These are phyloP conservation scores for Myiozetetes cayanensis DNA, from an alignment of 2,113 vertebrate species.

Conservation along the genomic window DNA sequence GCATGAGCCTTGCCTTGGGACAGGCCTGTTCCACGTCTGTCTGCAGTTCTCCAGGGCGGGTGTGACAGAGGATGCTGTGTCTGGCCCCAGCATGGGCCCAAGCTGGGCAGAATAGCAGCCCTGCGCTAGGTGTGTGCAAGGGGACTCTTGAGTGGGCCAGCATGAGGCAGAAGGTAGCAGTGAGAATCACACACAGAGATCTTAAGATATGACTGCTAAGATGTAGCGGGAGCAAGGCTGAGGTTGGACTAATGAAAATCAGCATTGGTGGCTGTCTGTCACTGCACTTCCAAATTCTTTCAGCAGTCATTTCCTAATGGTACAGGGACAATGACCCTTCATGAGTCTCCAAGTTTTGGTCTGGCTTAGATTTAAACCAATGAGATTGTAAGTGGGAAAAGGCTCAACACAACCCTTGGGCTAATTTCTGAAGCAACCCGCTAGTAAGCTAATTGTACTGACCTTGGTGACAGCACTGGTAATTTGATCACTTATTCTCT, in stretches of 20 bases:
- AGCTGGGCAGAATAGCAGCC: fast-evolving
- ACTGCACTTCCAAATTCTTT: background rate
- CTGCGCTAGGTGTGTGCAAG: fast-evolving
- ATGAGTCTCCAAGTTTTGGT: background rate
- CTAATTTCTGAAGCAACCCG: conserved; percentile 14
- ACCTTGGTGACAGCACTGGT: background rate
- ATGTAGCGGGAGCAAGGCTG: background rate
- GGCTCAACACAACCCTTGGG: background rate
- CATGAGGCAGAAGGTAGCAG: background rate
- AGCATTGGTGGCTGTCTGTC: background rate
- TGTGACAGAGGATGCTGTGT: background rate
- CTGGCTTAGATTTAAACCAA: background rate
- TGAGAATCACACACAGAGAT: background rate
- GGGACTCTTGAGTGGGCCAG: background rate
- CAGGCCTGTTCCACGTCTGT: background rate
- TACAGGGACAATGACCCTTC: background rate
- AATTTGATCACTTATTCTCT: background rate
- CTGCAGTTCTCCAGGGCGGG: background rate
- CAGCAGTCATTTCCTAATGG: background rate
- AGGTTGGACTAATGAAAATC: background rate
- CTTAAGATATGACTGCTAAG: background rate
- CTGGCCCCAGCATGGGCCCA: fast-evolving
- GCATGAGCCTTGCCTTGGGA: background rate
- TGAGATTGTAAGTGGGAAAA: background rate
- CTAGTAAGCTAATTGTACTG: background rate